Base-by-base conservation (phyloP, 1,140 invertebrate species). In the Pachypeltis micranthus region DNA sequence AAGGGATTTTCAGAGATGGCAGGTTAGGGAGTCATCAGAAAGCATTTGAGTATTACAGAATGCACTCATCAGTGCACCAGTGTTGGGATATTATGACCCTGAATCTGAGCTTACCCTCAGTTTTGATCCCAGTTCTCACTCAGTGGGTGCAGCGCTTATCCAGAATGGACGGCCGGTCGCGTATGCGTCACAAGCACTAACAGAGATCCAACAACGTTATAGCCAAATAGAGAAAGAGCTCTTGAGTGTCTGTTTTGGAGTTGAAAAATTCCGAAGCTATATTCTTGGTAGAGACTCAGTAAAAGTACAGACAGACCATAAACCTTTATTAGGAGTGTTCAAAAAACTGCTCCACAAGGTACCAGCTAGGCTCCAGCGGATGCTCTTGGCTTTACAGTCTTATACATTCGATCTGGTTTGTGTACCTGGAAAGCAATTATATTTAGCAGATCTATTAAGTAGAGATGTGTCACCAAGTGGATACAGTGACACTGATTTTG, bases 281-380 rank as follows among this genome's bases (percentile, higher is more conserved):
- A 54, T 73, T 16, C 70, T 69, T 69, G 73, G 72, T 10, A 66
- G 63, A 57, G 57, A 66, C 26, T 16, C 7, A 63, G 64, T 72
- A 19, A 64, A 70, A 4, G 70, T 74, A 3, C 70, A 77, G 68
- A 73, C 68, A 21, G 75, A 77, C 66, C 75, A 77, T 72, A 58
- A 58, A 26, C 56, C 56, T 7, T 16, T 58, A 39, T 39, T 39
- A 39, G 31, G 31, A 39, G 7, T 78, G 29, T 74, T 75, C 26
- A 71, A 72, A 26, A 76, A 77, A 67, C 64, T 71, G n/a, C 31
- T 79, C 25, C 63, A 70, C 24, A 69, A 71, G 61, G 69, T 71
- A 27, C 73, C 75, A 21, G 63, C 66, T 1, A 65, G 73, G 64
- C 59, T 76, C 19, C 75, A 77, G 63, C 65, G 72, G 63, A 71